These are phyloP conservation scores for Callospermophilus lateralis DNA, from an alignment of 2,113 vertebrate genomes.

Conservation along the genomic window DNA sequence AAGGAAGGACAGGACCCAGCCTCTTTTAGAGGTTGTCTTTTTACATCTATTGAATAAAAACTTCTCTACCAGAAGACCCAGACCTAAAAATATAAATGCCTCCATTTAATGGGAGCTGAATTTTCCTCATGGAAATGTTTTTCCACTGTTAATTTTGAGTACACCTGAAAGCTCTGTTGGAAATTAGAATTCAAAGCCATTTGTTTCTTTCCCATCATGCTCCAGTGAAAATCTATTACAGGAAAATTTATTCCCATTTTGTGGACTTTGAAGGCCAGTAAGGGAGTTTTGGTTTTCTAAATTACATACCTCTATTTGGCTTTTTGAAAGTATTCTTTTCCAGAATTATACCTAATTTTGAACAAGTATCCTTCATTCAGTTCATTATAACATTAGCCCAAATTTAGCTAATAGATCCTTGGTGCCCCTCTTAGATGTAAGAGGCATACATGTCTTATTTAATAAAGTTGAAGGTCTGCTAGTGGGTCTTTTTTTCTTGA, in stretches of 20 bases:
- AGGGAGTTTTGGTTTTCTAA: constrained; percentile 57
- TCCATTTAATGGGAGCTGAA: not conserved
- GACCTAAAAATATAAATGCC: not conserved
- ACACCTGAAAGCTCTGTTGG: not conserved
- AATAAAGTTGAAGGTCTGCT: not conserved
- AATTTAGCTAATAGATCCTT: constrained; percentile 48
- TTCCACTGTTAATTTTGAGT: not conserved
- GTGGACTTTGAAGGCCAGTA: constrained; percentile 11
- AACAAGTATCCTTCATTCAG: constrained; percentile 14
- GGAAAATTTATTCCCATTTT: constrained; percentile 54
- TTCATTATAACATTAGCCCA: constrained; percentile 36
- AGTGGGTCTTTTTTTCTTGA: not conserved
- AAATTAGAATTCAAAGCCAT: not conserved
- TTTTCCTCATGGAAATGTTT: not conserved
- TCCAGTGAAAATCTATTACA: constrained; percentile 9
- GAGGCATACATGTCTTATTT: constrained; percentile 34
- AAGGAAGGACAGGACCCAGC: not conserved
- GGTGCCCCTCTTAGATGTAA: constrained; percentile 36
- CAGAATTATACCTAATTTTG: constrained; percentile 48
- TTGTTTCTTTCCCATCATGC: not conserved
- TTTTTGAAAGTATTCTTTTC: constrained; percentile 46
- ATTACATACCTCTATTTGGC: constrained; percentile 27
- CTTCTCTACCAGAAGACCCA: constrained; percentile 1
- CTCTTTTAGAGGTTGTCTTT: not conserved
- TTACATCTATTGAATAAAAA: not conserved